Base-by-base conservation (phyloP, 2,888 invertebrate species). In the Drosophila setosimentum region DNA sequence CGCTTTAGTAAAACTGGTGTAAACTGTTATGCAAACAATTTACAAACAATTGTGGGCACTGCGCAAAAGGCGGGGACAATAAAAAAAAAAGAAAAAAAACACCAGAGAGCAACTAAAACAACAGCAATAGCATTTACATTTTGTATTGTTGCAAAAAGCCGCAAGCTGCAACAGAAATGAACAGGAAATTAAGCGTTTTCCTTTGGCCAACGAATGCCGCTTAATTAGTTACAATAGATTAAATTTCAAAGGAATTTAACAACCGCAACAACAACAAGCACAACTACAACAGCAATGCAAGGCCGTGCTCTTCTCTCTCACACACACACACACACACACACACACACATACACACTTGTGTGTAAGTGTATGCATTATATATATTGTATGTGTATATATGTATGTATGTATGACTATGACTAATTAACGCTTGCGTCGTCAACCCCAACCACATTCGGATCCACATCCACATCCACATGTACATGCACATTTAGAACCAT, bases 151-250 rank as follows among this genome's bases (percentile, higher is more conserved):
- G 58, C 60, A 58, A 60, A 75, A 83, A 86, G 81, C 79, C 87
- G 75, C 89, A 89, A 77, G 73, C 78, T 71, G 74, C 78, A 76
- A 83, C 24, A n/a, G 27, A 80, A 82, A 89, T 87, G 64, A 87
- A 89, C 86, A 80, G 88, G 82, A 89, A 87, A 87, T 89, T 82
- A 85, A 87, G 82, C 76, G 76, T 77, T 83, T 84, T 76, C 76
- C 83, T 64, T 81, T 68, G 58, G 60, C 60, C 72, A 58, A 48
- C 63, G 71, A 53, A 69, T 62, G 57, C 69, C 65, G 83, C 80
- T 89, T 87, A 89, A 87, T 87, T 87, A 89, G 89, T 87, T 78
- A 89, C 89, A 89, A 87, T 83, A 83, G 87, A 87, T 89, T 87
- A 87, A 85, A 85, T 87, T 87, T 89, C 89, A 87, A 82, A 87